phyloP scores from a whole-genome alignment of 2,797 vertebrate species.

The Sebastes aleutianus region DNA sequence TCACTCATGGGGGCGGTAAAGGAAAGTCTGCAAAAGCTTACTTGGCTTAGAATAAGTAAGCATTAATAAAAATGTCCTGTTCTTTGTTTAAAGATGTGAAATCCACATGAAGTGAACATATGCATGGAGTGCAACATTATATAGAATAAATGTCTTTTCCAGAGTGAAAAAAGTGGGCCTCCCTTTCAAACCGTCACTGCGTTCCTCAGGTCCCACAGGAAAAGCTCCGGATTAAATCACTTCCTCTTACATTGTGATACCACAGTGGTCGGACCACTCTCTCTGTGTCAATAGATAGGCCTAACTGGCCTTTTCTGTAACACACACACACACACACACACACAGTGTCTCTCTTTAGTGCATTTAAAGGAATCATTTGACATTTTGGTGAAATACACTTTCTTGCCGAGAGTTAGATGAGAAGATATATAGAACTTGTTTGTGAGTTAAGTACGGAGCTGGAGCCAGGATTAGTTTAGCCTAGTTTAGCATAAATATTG shows the following conservation, averaged over 20 bases:
- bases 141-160: conserved; percentile 8
- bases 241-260: conserved; percentile 72
- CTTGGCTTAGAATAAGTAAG: background rate
- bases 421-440: background rate
- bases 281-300: conserved; percentile 3
- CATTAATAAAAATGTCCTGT: background rate
- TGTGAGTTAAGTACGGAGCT: background rate
- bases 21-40: background rate
- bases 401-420: background rate
- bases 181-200: conserved; percentile 39
- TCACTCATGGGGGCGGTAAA: conserved; percentile 15
- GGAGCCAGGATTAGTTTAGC: background rate
- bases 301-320: conserved; percentile 1
- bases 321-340: conserved; percentile 4
- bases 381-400: background rate
- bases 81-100: background rate
- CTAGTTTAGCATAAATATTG: background rate
- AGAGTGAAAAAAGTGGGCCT: conserved; percentile 3
- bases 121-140: background rate
- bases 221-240: conserved; percentile 67
- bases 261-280: conserved; percentile 21
- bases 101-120: background rate
- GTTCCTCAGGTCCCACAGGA: conserved; percentile 70
- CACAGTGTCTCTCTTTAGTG: background rate
- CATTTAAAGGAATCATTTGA: background rate